These are phyloP conservation scores for Psilopogon haemacephalus DNA, from an alignment of 2,113 vertebrate species.

Conservation along the genomic window DNA sequence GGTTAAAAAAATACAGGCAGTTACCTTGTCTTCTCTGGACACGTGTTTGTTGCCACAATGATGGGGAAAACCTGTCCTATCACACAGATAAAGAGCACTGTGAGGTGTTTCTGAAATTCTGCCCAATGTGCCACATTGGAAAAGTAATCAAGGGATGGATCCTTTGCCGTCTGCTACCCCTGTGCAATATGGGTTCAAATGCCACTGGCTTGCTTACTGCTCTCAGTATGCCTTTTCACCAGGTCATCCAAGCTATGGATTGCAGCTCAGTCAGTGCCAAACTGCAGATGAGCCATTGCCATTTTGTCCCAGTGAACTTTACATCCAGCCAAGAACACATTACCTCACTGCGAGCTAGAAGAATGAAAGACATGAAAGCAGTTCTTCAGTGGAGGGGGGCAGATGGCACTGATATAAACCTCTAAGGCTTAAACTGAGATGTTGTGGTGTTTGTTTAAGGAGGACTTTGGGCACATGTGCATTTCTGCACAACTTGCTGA, in stretches of 20 bases:
- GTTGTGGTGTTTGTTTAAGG: not conserved
- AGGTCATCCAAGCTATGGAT: not conserved
- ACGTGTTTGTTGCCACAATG: not conserved
- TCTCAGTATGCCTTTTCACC: not conserved
- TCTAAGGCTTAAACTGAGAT: not conserved
- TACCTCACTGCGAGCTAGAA: not conserved
- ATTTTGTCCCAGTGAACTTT: not conserved
- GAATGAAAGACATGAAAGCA: not conserved
- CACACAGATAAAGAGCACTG: not conserved
- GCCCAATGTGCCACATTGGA: no score
- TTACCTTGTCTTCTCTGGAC: not conserved
- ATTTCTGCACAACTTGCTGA: not conserved
- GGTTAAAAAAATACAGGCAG: not conserved
- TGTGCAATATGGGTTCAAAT: not conserved
- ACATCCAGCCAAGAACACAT: rapidly evolving
- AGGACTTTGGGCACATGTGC: rapidly evolving
- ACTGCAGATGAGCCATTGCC: not conserved
- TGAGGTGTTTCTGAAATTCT: not conserved
- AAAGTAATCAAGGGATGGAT: not conserved
- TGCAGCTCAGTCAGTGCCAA: not conserved
- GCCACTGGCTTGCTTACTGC: not conserved
- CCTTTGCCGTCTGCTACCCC: not conserved
- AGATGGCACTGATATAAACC: not conserved
- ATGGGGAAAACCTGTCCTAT: not conserved
- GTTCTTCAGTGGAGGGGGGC: not conserved